Conservation (phyloP, 2,113 vertebrate species). For the Potamarius usumacintae region DNA sequence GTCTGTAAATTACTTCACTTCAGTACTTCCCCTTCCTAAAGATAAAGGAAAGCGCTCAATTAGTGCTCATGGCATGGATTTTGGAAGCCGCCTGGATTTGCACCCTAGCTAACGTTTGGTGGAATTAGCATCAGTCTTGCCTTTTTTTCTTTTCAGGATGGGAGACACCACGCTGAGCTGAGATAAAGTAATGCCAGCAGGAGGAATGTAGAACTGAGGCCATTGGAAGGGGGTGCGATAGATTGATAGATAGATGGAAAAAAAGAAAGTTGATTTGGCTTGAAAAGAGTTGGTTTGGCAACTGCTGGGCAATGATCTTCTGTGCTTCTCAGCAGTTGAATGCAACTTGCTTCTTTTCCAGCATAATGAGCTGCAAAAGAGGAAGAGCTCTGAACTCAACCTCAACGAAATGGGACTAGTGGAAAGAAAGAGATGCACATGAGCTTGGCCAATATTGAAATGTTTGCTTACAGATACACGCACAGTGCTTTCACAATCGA, state of each 20-base stretch:
- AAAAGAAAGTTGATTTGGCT: constrained; percentile 12
- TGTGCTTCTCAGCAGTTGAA: background rate
- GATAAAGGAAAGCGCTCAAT: constrained; percentile 35
- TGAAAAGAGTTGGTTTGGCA: constrained; percentile 30
- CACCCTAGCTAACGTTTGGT: constrained; percentile 20
- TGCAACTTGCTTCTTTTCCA: constrained; percentile 41
- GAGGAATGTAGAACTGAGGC: background rate
- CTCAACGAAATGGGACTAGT: background rate
- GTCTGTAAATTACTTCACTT: constrained; percentile 2
- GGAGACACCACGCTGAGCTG: constrained; percentile 5
- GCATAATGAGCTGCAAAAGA: constrained; percentile 28
- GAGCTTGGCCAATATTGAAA: background rate
- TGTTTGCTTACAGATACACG: background rate
- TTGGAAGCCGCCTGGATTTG: constrained; percentile 35
- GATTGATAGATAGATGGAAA: background rate
- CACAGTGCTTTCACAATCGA: background rate
- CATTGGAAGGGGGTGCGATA: constrained; percentile 16
- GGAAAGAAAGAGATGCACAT: background rate
- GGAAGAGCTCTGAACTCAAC: background rate
- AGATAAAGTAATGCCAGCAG: constrained; percentile 31
- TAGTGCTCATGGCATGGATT: background rate
- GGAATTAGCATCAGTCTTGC: constrained; percentile 41
- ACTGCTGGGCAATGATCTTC: constrained; percentile 4
- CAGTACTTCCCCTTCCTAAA: background rate
- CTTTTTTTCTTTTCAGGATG: constrained; percentile 27